Conservation (phyloP, 1,140 invertebrate species). For the Thaumetopoea pityocampa region DNA sequence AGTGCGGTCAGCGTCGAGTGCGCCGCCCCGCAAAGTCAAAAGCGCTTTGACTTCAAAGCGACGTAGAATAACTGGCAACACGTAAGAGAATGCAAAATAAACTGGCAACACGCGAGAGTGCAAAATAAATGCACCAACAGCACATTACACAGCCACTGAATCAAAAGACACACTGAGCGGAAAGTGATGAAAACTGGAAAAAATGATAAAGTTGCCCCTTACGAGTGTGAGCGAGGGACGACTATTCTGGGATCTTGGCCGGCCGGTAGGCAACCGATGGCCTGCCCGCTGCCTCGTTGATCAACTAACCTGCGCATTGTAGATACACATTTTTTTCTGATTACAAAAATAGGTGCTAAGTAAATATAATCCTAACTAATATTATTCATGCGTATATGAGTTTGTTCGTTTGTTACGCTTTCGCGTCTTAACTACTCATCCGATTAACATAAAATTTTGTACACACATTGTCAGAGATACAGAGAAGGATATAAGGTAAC, state of each 20-base stretch:
- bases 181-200: conserved; percentile 70
- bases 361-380: not conserved
- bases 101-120: conserved; percentile 57
- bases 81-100: conserved; percentile 65
- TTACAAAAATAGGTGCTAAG: not conserved
- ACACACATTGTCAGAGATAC: too few relatives aligned
- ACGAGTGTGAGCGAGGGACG: conserved; percentile 33
- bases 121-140: conserved; percentile 70
- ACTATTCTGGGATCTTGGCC: conserved; percentile 61
- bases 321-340: not conserved
- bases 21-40: conserved; percentile 51
- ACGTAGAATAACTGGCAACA: conserved; percentile 51
- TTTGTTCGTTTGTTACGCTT: too few relatives aligned
- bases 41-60: conserved; percentile 70
- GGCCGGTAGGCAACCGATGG: conserved; percentile 2
- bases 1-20: conserved; percentile 55
- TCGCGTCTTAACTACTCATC: too few relatives aligned
- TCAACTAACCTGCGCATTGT: conserved; percentile 6
- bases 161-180: conserved; percentile 68
- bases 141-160: conserved; percentile 71
- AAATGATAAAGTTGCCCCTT: conserved; percentile 56
- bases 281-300: conserved; percentile 1
- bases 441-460: not conserved
- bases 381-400: too few relatives aligned
- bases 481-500: too few relatives aligned